A percentile compares a stretch with the other conserved stretches of the same genome.
Conservation (phyloP, 2,113 vertebrate species). For the Caretta caretta region DNA sequence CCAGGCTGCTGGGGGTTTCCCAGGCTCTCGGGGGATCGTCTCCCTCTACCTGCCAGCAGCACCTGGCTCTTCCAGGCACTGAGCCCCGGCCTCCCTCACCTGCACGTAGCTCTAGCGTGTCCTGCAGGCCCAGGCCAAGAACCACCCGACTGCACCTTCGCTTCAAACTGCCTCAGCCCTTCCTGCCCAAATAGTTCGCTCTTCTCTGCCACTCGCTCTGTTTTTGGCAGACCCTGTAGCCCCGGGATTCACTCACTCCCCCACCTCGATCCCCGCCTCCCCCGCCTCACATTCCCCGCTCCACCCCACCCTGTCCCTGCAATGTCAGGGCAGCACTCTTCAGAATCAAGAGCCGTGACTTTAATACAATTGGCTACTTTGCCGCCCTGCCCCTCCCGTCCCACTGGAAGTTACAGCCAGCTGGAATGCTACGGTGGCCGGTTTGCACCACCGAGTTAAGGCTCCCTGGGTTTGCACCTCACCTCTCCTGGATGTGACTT, state of each 20-base stretch:
- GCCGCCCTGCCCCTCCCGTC: background rate
- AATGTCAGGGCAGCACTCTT: background rate
- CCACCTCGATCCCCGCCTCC: background rate
- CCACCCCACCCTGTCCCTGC: too few species aligned
- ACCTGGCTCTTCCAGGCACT: background rate
- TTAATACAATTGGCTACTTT: background rate
- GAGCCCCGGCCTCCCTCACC: background rate
- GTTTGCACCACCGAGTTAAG: background rate
- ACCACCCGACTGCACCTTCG: accelerated
- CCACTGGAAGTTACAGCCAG: background rate
- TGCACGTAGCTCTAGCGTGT: background rate
- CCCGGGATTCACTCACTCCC: accelerated
- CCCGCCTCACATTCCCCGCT: background rate
- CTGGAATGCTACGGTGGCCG: background rate
- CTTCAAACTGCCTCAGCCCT: background rate
- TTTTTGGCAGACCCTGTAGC: background rate
- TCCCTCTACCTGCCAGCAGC: background rate
- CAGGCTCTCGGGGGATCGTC: background rate
- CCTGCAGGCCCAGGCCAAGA: background rate
- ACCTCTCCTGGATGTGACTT: background rate
- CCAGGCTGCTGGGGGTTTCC: background rate
- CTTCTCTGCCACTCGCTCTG: background rate
- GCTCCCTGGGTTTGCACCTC: background rate
- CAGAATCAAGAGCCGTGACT: background rate
- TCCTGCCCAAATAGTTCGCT: background rate